Base-by-base conservation (phyloP, 2,888 invertebrate species). In the Hypselothyrea guttata region DNA sequence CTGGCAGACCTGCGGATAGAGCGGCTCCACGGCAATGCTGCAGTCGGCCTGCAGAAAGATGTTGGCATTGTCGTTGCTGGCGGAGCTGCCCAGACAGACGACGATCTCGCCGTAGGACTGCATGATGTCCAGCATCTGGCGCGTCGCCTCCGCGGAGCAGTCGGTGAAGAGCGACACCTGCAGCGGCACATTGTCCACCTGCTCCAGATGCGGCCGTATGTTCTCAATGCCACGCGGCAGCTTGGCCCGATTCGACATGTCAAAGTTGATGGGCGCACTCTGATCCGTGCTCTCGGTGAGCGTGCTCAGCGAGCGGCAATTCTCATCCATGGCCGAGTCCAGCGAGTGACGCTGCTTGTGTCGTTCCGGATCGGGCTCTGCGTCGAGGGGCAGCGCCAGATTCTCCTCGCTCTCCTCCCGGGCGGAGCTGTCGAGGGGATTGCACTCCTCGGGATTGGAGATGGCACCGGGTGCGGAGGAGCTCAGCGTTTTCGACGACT, bases 141-240 rank as follows among this genome's bases (percentile, higher is more conserved):
- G 92, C 0, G 97, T 98, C 9, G 96, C 97, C 68, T 93, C 92
- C n/a, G 97, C 94, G 1, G 96, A 97, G 91, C 98, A 99, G 91
- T 99, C 99, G 0, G 99, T 99, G 90, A 99, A 99, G 8, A 99
- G 92, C 0, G 98, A 98, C 12, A 99, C 99, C 51, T 98, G 92
- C 27, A 99, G 91, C 3, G 99, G 99, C 46, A 99, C 99, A 91
- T 99, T 99, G 91, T 99, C 99, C 48, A 99, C 97, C 72, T 95
- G 93, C 88, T 97, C 96, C 72, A 99, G 93, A 90, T 98, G 98
- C 0, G 98, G 98, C 0, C 98, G 93, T 76, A 99, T 98, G 90
- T 98, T 97, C 86, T 98, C 97, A 75, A 99, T 98, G 44, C 99
- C 99, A 49, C 97, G 93, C 0, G 99, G 99, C 40, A 99, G 91